phyloP scores from a whole-genome alignment of 2,888 invertebrate species.

The Lacanobia oleracea region DNA sequence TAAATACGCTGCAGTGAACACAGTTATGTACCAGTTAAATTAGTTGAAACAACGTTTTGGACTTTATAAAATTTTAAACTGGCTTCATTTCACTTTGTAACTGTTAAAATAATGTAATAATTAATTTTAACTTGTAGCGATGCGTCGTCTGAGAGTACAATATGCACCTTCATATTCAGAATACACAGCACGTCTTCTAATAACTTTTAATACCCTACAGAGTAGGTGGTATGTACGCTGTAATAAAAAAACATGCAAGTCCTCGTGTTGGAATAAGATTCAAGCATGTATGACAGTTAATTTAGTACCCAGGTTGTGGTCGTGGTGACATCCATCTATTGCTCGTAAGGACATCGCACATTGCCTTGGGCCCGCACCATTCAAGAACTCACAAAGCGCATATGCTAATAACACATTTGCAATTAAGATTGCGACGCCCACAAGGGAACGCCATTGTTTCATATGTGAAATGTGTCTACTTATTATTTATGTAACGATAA shows the following conservation, averaged over 20 bases:
- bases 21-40: constrained; percentile 70
- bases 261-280: constrained; percentile 40
- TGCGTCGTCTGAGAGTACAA: constrained; percentile 17
- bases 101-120: constrained; percentile 47
- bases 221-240: constrained; percentile 34
- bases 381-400: constrained; percentile 87
- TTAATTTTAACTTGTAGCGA: constrained; percentile 28
- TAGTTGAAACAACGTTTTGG: constrained; percentile 67
- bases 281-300: constrained; percentile 48
- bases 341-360: constrained; percentile 78
- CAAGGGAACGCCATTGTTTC: constrained; percentile 86
- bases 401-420: constrained; percentile 89
- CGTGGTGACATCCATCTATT: constrained; percentile 72
- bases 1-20: constrained; percentile 77
- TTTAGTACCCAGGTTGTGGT: constrained; percentile 59
- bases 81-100: constrained; percentile 49
- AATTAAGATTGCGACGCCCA: constrained; percentile 88
- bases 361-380: constrained; percentile 84
- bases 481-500: constrained; percentile 69
- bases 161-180: constrained; percentile 31
- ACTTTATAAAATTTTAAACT: constrained; percentile 59
- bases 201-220: constrained; percentile 38
- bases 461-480: constrained; percentile 77
- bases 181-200: constrained; percentile 23
- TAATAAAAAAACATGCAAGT: constrained; percentile 49